Evolutionary conservation across 2,888 invertebrate species (phyloP), one percentile per base, ranked within the genome.

Genomic region (Piscicola geometra): DNA sequence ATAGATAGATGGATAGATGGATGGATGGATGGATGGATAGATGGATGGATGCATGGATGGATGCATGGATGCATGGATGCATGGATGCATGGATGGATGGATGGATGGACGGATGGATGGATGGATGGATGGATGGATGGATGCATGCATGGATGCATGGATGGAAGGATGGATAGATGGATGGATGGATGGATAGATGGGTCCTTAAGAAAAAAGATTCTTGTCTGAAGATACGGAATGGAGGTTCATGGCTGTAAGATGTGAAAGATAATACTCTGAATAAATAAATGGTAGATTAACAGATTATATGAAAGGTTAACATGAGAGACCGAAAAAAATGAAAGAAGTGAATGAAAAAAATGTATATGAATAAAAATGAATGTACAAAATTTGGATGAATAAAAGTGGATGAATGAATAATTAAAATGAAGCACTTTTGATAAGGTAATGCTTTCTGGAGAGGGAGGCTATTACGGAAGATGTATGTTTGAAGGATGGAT

Each of bases 21-120:
- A n/a, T n/a, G n/a, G n/a, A n/a, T n/a, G n/a, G 64, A n/a, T 21
- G 15, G 25, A n/a, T n/a, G 9, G 64, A 64, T 64, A 15, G 64
- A 64, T 64, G n/a, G 64, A 64, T 64, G 64, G 30, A 64, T 28
- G 64, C n/a, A 64, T 28, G 64, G n/a, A n/a, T 28, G 64, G 30
- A 64, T 64, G 64, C 25, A 64, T 64, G 9, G 25, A n/a, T n/a
- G 64, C 9, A 64, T 28, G 25, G 64, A n/a, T 28, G 30, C 15
- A 15, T 25, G 30, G 12, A 64, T 15, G n/a, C 9, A n/a, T 25
- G 25, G 25, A 25, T 21, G 25, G 12, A 64, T 64, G 25, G 30
- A 64, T 28, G 64, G n/a, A n/a, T 9, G 25, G n/a, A 64, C 25
- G 64, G n/a, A 64, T 64, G 64, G 64, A n/a, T 64, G 9, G 64